Base-by-base conservation (phyloP, 2,797 vertebrate species). In the Sebastes steindachneri region DNA sequence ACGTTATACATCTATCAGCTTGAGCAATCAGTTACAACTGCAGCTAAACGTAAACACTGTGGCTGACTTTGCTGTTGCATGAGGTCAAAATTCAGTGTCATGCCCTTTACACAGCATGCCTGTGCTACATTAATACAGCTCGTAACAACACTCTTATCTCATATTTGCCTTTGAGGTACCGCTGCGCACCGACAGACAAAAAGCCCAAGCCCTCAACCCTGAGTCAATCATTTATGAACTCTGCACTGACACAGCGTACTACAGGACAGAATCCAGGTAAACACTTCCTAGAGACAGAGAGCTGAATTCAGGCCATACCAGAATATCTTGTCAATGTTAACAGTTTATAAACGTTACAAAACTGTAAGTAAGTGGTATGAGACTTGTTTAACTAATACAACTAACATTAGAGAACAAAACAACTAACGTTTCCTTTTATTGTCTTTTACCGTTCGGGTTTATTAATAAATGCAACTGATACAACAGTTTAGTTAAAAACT, bases 201-300 rank as follows among this genome's bases (percentile, higher is more conserved):
- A 59, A 76, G 45, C 76, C 60, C 10, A 8, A 23, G 29, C 53
- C 31, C 66, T 75, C 26, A 68, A 53, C 3, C 14, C 26, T 0
- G 9, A 81, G 85, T 91, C 72, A 89, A 93, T 90, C 66, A 92
- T 93, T 91, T 68, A 86, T 83, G 59, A 73, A 67, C 60, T 76
- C 54, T 71, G 26, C 55, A 68, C 53, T 64, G 35, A 66, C 3
- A 5, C 64, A 48, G n/a, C 14, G 15, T n/a, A n/a, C 48, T 5
- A 58, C 3, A 9, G 75, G 63, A 77, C 62, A 78, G 54, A 80
- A 53, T 70, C 41, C 71, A 78, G 57, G 73, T n/a, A 73, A 83
- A 79, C 75, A 85, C 29, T 2, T 23, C 8, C 4, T 1, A 23
- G 23, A 83, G 5, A 55, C 19, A 63, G 12, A 14, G n/a, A 59